Conservation (phyloP, 2,113 vertebrate species). For the Gorsachius goisagi region DNA sequence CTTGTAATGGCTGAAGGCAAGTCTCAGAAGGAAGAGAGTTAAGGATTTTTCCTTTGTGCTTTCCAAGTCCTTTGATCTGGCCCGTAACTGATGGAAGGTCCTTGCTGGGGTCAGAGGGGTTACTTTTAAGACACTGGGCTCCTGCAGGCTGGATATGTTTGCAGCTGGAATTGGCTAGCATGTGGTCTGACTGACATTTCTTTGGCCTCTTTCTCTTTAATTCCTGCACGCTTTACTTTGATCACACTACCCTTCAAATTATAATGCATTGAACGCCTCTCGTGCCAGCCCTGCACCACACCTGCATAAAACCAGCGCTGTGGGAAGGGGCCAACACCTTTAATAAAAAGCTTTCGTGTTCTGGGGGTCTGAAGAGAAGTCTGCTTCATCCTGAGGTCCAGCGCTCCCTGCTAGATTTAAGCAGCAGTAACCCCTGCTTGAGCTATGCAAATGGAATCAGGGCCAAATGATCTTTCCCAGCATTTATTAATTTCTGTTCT, state of each 20-base stretch:
- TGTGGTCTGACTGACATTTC: background rate
- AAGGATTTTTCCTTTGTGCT: background rate
- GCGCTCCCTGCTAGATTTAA: background rate
- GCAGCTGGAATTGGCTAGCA: background rate
- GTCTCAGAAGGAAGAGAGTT: background rate
- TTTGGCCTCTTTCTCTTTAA: conserved; percentile 7
- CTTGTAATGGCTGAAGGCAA: background rate
- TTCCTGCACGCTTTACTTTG: background rate
- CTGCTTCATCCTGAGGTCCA: background rate
- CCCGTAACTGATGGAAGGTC: background rate
- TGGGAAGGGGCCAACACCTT: background rate
- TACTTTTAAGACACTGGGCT: background rate
- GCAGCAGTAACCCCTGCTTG: background rate
- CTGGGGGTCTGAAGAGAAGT: background rate
- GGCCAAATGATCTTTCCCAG: background rate
- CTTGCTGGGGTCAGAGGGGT: background rate
- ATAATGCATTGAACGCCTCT: background rate
- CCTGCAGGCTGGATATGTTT: background rate
- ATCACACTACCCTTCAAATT: background rate
- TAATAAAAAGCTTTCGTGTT: background rate
- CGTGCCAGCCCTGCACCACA: background rate
- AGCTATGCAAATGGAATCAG: background rate
- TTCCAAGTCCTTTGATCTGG: background rate
- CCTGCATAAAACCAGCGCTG: background rate
- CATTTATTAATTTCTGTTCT: background rate